phyloP scores from a whole-genome alignment of 2,797 vertebrate genomes.

The Chlorospingus flavigularis region DNA sequence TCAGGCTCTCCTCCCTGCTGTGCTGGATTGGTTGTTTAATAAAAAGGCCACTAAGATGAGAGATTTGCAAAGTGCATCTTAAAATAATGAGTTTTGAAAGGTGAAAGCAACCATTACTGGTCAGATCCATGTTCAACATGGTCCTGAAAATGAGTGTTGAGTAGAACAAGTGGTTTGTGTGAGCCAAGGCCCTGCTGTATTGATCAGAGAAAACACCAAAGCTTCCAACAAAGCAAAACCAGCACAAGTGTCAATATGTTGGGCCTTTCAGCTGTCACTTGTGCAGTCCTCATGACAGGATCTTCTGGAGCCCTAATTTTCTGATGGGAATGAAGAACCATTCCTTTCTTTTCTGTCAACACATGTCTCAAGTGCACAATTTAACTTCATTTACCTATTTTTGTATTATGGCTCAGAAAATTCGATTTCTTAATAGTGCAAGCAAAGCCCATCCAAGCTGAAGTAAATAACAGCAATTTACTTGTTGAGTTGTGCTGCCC shows the following conservation, averaged over 20 bases:
- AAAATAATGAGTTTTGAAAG: not conserved
- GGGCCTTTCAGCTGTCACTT: not conserved
- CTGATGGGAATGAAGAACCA: not conserved
- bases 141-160: not conserved
- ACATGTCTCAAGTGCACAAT: not conserved
- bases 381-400: slow-evolving; percentile 41
- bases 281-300: not conserved
- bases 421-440: not conserved
- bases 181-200: not conserved
- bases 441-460: not conserved
- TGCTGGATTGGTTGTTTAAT: not conserved
- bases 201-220: not conserved
- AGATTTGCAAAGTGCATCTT: not conserved
- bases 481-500: not conserved
- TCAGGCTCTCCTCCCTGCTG: not conserved
- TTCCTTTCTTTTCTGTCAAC: not conserved
- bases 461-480: slow-evolving; percentile 21
- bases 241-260: not conserved
- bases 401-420: not conserved
- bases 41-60: not conserved
- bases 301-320: not conserved
- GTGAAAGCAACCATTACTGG: not conserved
- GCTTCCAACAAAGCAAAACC: not conserved
- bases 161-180: not conserved
- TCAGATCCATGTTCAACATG: not conserved